Conservation (phyloP, 2,113 vertebrate species). For the Fregetta grallaria region DNA sequence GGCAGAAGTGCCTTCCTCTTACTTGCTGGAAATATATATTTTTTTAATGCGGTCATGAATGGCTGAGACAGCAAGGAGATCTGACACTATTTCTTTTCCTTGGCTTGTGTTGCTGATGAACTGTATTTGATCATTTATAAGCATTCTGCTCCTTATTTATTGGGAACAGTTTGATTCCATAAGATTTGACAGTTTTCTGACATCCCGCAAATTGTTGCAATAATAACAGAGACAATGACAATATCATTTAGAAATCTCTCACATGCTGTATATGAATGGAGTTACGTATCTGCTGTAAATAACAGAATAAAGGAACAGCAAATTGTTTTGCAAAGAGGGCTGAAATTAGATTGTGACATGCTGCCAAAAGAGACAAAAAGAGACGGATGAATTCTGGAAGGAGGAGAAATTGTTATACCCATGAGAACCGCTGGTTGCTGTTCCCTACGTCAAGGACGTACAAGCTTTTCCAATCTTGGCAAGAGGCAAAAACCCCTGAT, state of each 20-base stretch:
- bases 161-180: conserved; percentile 40
- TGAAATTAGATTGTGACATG: conserved; percentile 31
- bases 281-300: conserved; percentile 33
- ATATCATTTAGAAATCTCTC: conserved; percentile 65
- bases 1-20: neutral
- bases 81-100: conserved; percentile 28
- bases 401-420: neutral
- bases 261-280: neutral
- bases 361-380: conserved; percentile 30
- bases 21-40: neutral
- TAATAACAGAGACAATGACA: conserved; percentile 58
- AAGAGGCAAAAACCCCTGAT: neutral
- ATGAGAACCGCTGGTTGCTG: neutral
- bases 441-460: neutral
- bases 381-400: conserved; percentile 5
- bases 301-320: conserved; percentile 52
- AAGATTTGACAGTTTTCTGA: conserved; percentile 55
- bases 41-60: neutral
- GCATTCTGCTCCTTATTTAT: conserved; percentile 54
- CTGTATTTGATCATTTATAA: conserved; percentile 64
- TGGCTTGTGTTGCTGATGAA: conserved; percentile 19
- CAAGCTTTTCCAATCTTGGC: neutral
- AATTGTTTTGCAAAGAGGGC: conserved; percentile 25
- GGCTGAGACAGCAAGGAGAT: neutral
- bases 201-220: conserved; percentile 51